phyloP scores from a whole-genome alignment of 2,888 invertebrate species.

The Eristalis arbustorum region DNA sequence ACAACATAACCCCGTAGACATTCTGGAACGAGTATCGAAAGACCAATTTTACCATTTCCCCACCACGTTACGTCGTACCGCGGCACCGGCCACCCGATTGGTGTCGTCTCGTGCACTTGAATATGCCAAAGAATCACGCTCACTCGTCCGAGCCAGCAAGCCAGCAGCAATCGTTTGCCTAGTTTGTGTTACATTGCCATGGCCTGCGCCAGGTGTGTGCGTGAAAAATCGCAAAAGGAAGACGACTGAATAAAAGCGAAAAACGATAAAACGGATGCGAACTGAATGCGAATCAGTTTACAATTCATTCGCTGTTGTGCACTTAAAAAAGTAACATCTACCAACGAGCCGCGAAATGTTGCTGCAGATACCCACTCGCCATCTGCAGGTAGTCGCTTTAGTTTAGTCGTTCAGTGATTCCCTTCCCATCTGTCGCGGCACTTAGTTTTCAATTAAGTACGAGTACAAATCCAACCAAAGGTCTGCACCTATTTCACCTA shows the following conservation, averaged over 20 bases:
- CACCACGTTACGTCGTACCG: not conserved
- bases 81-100: not conserved
- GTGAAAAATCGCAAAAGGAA: constrained; percentile 1
- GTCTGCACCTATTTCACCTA: not conserved
- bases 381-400: not conserved
- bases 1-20: constrained; percentile 22
- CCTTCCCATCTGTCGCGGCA: not conserved
- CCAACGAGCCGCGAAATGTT: not conserved
- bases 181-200: constrained; percentile 37
- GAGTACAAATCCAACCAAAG: not conserved
- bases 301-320: constrained; percentile 65
- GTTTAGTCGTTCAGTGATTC: not conserved
- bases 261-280: constrained; percentile 19
- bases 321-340: constrained; percentile 51
- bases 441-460: not conserved
- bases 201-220: constrained; percentile 24
- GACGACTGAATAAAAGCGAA: not conserved
- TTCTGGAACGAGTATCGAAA: constrained; percentile 45
- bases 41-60: constrained; percentile 30
- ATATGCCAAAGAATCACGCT: constrained; percentile 53
- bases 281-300: constrained; percentile 50
- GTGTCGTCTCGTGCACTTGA: constrained; percentile 52
- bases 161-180: not conserved
- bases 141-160: constrained; percentile 21
- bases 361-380: not conserved